These are phyloP conservation scores for Eudyptes chrysolophus DNA, from an alignment of 2,113 vertebrate genomes.

Conservation along the genomic window DNA sequence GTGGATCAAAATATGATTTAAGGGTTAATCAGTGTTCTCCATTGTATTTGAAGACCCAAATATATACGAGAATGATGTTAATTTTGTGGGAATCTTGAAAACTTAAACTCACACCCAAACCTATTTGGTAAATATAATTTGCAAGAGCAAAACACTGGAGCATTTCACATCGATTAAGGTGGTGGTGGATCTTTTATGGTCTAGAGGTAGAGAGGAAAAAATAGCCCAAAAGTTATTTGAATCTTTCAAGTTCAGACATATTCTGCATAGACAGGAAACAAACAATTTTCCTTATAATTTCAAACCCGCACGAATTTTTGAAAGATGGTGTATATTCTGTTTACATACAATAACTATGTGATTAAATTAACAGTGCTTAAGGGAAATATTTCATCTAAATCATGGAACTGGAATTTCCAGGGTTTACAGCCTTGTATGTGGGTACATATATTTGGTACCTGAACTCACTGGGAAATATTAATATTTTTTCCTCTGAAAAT, in stretches of 20 bases:
- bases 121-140: neutral
- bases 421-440: neutral
- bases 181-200: neutral
- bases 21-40: neutral
- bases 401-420: neutral
- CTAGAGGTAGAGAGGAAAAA: neutral
- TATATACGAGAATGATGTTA: neutral
- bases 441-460: neutral
- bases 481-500: neutral
- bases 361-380: neutral
- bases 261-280: neutral
- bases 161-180: neutral
- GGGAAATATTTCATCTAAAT: neutral
- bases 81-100: neutral
- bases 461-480: neutral
- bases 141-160: neutral
- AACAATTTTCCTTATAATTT: neutral
- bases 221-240: neutral
- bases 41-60: neutral
- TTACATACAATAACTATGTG: neutral
- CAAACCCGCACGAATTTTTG: neutral
- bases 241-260: neutral
- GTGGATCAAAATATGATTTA: neutral
- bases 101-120: accelerated
- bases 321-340: neutral